Evolutionary conservation across 2,113 vertebrate species (phyloP).

Genomic region (Marmota monax): DNA sequence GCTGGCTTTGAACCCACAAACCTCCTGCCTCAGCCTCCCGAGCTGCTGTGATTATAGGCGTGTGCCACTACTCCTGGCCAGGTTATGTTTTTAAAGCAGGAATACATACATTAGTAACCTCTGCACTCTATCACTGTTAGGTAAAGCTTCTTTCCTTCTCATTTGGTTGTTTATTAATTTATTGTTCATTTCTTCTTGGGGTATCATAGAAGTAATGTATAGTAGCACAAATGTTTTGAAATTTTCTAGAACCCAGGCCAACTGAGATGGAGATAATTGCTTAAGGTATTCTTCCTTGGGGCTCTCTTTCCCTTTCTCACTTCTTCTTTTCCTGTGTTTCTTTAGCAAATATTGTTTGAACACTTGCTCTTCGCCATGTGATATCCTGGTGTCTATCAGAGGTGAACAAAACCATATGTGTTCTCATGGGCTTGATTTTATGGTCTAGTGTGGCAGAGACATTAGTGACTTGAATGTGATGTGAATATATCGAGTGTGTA

Average conservation of each 20-base stretch:
- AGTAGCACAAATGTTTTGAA: neutral
- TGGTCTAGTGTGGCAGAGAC: slow-evolving; percentile 22
- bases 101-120: neutral
- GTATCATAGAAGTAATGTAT: neutral
- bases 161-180: neutral
- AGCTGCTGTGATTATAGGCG: too few relatives aligned
- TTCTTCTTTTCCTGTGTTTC: neutral
- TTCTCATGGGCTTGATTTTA: neutral
- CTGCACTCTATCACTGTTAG: neutral
- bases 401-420: neutral
- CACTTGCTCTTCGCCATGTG: neutral
- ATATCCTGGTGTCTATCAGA: neutral
- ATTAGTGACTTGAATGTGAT: neutral
- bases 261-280: neutral
- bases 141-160: neutral
- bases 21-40: too few relatives aligned
- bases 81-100: neutral
- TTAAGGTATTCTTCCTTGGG: neutral
- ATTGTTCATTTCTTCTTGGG: neutral
- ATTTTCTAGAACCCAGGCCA: neutral
- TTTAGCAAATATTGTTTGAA: neutral
- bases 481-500: neutral
- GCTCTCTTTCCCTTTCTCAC: neutral
- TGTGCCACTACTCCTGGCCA: too few relatives aligned
- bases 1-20: too few relatives aligned